Evolutionary conservation across 2,888 invertebrate species (phyloP), one percentile per base, ranked within the genome.

Genomic region (Junonia oenone): DNA sequence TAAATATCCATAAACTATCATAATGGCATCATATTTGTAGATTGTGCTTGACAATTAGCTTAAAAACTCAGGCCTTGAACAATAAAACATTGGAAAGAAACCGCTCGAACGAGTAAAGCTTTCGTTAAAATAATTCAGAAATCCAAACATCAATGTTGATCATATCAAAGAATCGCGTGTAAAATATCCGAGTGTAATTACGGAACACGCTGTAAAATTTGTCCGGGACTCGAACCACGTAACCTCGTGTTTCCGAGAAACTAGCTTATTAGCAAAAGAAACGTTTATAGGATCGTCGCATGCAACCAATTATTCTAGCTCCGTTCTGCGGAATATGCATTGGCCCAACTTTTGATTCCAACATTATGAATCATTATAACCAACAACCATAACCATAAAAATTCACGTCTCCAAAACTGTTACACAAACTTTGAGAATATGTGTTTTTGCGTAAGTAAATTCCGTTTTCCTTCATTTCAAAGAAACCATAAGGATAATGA

Each of bases 241-340:
- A 58, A 54, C 61, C 56, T 58, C 58, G 58, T 56, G 62, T 63
- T 65, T 64, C 64, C 68, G 63, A 62, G 63, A 56, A 63, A 58
- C 49, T 59, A 57, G 63, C 66, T 64, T 68, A 68, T 68, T 68
- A 66, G 65, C 64, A 40, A 58, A 58, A 56, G 55, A 56, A 60
- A 62, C 62, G 57, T 66, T 70, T 66, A 70, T 70, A 63, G 70
- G 54, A 45, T 63, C 57, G 61, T 60, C 61, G 59, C 69, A 70
- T 70, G 70, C 70, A 61, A 70, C 59, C 66, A 62, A 59, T 62
- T 63, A 56, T 58, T 45, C 9, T 45, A 49, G 26, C 45, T 37
- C 46, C n/a, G 45, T 35, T 52, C 35, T 26, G 26, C 38, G 9
- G 38, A 11, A 45, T 43, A 43, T 50, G 33, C 54, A 51, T 57